These are phyloP conservation scores for Sphaerodactylus townsendi DNA, from an alignment of 2,113 vertebrate species.

Conservation along the genomic window DNA sequence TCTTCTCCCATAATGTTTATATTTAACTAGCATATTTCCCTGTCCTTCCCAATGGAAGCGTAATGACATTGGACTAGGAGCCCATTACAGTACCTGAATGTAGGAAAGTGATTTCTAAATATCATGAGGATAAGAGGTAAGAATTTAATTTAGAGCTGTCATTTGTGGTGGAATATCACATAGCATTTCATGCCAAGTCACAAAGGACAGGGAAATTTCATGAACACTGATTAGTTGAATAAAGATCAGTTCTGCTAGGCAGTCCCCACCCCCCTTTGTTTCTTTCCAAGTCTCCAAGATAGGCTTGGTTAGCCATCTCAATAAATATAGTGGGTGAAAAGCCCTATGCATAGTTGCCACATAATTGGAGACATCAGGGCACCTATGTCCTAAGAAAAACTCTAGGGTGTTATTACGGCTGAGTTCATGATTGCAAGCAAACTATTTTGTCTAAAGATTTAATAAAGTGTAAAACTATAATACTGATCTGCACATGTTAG, in stretches of 20 bases:
- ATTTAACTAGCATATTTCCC: neutral
- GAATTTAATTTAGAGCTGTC: neutral
- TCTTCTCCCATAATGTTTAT: neutral
- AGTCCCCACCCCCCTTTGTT: neutral
- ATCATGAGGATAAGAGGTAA: neutral
- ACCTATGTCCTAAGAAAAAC: neutral
- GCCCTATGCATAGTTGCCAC: too few relatives aligned
- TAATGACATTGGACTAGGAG: neutral
- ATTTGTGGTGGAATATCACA: neutral
- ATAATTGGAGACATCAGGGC: neutral
- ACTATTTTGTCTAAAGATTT: conserved; percentile 33
- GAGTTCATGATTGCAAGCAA: conserved; percentile 19
- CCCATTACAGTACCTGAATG: neutral
- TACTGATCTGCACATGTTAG: conserved; percentile 46
- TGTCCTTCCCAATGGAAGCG: neutral
- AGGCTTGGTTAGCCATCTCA: neutral
- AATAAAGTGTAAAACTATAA: conserved; percentile 24
- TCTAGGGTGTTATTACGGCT: neutral
- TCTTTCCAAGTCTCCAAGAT: neutral
- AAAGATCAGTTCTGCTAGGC: neutral
- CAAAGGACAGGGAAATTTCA: neutral
- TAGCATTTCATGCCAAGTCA: neutral
- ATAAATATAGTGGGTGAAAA: neutral
- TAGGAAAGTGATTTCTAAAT: neutral
- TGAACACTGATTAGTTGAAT: neutral